Conservation (phyloP, 2,113 vertebrate genomes). For the Oreochromis spilurus region DNA sequence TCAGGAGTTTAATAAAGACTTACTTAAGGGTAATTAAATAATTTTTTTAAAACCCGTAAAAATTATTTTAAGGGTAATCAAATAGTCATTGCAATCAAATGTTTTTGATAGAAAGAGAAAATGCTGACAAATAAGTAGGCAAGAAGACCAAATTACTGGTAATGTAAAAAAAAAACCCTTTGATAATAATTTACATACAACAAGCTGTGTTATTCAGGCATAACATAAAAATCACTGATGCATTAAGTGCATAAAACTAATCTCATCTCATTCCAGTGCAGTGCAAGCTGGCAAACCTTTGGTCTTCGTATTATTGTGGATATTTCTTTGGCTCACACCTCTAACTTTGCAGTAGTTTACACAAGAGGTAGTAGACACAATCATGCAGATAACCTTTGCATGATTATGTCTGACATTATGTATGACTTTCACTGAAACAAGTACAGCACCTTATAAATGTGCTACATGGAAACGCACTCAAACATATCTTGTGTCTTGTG, state of each 20-base stretch:
- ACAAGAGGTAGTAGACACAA: neutral
- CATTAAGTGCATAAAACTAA: neutral
- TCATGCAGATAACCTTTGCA: constrained; percentile 24
- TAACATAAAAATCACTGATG: neutral
- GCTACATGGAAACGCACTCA: constrained; percentile 14
- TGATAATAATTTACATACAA: neutral
- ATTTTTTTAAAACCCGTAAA: neutral
- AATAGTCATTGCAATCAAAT: neutral
- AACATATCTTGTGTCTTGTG: constrained; percentile 22
- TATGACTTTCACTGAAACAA: neutral
- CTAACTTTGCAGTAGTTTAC: neutral
- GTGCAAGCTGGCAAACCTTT: neutral
- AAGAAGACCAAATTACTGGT: neutral
- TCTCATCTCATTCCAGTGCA: neutral
- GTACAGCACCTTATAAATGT: constrained; percentile 18
- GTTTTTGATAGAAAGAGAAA: neutral
- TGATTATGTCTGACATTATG: neutral
- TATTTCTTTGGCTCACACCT: neutral
- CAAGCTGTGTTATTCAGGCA: neutral
- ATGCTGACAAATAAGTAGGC: neutral
- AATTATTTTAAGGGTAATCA: neutral
- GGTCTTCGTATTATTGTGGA: neutral
- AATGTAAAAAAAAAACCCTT: accelerated
- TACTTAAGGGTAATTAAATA: neutral
- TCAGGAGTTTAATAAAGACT: neutral